Percentiles rank a stretch among this genome's conserved stretches.
phyloP scores from a whole-genome alignment of 1,140 invertebrate genomes.

The Monomorium pharaonis region DNA sequence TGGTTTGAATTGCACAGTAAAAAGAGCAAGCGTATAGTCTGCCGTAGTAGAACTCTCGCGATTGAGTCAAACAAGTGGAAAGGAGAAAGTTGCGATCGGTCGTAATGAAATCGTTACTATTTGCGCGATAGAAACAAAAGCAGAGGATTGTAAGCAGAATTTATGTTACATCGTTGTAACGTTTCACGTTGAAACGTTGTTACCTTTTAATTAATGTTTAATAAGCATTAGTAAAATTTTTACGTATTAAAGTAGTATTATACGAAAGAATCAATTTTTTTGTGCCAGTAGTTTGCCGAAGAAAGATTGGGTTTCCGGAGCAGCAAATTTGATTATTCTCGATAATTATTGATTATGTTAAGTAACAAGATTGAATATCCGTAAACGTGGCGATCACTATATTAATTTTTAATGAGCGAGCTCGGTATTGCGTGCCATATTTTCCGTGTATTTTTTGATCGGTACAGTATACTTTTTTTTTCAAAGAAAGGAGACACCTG shows the following conservation, averaged over 20 bases:
- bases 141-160: neutral
- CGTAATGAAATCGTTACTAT: neutral
- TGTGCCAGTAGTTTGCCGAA: neutral
- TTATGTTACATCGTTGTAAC: neutral
- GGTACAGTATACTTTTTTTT: neutral
- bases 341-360: neutral
- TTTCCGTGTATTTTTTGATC: neutral
- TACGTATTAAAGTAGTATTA: neutral
- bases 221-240: neutral
- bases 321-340: neutral
- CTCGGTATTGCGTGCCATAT: constrained; percentile 3
- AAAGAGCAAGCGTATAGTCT: neutral
- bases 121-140: neutral
- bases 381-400: neutral
- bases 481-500: neutral
- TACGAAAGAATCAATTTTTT: neutral
- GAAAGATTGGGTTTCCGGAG: neutral
- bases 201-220: neutral
- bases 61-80: neutral
- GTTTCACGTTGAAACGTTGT: neutral
- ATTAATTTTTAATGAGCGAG: neutral
- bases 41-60: neutral
- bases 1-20: neutral
- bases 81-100: neutral
- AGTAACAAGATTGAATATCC: neutral